These are phyloP conservation scores for Tympanoctomys barrerae DNA, from an alignment of 2,797 vertebrate genomes.

Conservation along the genomic window DNA sequence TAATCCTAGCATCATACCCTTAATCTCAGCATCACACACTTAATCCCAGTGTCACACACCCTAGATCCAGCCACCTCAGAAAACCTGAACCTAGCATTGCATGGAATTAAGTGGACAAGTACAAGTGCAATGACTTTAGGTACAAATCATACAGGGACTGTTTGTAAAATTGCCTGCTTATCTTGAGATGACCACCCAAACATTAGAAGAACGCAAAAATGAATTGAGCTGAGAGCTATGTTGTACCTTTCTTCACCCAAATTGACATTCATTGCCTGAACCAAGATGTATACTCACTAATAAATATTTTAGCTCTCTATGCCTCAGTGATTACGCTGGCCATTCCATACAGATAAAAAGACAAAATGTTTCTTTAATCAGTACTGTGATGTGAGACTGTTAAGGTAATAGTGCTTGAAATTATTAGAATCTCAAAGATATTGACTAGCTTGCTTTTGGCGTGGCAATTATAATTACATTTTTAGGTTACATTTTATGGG, in stretches of 20 bases:
- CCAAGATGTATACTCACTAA: conserved; percentile 85
- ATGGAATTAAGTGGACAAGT: background rate
- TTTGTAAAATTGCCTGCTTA: conserved; percentile 29
- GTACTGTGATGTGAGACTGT: conserved; percentile 88
- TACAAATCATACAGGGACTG: background rate
- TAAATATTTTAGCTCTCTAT: conserved; percentile 88
- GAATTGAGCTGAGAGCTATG: background rate
- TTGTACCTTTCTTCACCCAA: conserved; percentile 70
- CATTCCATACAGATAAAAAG: conserved; percentile 89
- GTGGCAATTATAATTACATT: conserved; percentile 86
- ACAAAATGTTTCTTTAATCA: conserved; percentile 90
- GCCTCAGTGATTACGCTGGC: conserved; percentile 85
- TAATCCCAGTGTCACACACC: background rate
- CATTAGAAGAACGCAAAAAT: background rate
- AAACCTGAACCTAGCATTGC: background rate
- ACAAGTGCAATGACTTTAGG: background rate
- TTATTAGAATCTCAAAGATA: conserved; percentile 87
- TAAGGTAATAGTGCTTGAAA: conserved; percentile 90
- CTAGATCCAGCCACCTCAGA: background rate
- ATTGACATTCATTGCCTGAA: conserved; percentile 79
- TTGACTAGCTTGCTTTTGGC: conserved; percentile 87
- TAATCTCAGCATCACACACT: background rate
- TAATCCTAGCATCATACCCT: background rate
- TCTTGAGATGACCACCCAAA: background rate
- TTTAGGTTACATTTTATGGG: conserved; percentile 84